phyloP scores from a whole-genome alignment of 1,140 invertebrate species.

The Bombus terrestris region DNA sequence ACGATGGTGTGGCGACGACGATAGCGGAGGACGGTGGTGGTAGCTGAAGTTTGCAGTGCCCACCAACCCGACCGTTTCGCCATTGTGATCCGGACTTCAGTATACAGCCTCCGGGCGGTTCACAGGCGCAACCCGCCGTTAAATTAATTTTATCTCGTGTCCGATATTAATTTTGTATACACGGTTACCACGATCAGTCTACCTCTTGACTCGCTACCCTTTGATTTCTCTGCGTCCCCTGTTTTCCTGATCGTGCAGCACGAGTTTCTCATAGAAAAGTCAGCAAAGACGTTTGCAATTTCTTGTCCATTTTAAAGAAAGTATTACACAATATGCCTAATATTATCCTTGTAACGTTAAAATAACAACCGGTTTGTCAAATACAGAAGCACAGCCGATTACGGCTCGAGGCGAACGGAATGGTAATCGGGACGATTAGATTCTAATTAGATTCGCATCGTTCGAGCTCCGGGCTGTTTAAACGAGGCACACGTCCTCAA shows the following conservation, averaged over 20 bases:
- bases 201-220: not conserved
- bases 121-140: slow-evolving; percentile 73
- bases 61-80: slow-evolving; percentile 74
- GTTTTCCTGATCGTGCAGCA: not conserved
- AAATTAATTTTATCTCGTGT: slow-evolving; percentile 83
- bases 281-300: no score
- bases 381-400: not conserved
- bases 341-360: no score
- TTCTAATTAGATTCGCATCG: slow-evolving; percentile 77
- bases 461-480: slow-evolving; percentile 74
- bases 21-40: slow-evolving; percentile 28
- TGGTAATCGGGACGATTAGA: slow-evolving; percentile 59
- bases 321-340: fast-evolving
- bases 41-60: slow-evolving; percentile 75
- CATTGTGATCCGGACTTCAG: slow-evolving; percentile 81
- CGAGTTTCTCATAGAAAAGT: not conserved
- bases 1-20: slow-evolving; percentile 32
- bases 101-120: slow-evolving; percentile 78
- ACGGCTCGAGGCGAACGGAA: not conserved
- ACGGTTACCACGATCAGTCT: slow-evolving; percentile 21
- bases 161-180: slow-evolving; percentile 78
- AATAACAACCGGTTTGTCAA: not conserved
- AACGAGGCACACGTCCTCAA: slow-evolving; percentile 55
- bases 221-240: not conserved
- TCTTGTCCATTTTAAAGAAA: not conserved